Percentiles rank a stretch among this genome's conserved stretches.
Evolutionary conservation across 2,113 vertebrate genomes (phyloP).

Genomic region (Bungarus multicinctus): DNA sequence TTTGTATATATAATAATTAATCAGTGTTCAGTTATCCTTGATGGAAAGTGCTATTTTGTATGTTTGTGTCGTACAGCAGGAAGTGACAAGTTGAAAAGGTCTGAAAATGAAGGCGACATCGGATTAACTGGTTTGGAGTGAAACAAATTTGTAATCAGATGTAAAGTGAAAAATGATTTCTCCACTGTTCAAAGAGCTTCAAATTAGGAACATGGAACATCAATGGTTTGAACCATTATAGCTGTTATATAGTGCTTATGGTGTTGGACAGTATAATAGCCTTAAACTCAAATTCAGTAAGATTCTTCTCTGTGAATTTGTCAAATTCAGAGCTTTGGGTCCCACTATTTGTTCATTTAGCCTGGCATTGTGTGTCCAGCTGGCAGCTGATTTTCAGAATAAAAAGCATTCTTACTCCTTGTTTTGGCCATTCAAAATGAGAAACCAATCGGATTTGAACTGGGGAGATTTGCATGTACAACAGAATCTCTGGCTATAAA

Average conservation of each 20-base stretch:
- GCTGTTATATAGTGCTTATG: too few species aligned
- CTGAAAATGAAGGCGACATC: neutral
- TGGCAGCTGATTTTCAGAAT: too few species aligned
- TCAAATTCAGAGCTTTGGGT: neutral
- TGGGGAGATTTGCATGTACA: neutral
- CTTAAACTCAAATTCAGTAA: neutral
- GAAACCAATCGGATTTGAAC: too few species aligned
- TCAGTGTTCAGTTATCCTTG: neutral
- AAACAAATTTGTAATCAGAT: neutral
- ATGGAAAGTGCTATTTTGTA: neutral
- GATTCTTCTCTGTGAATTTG: neutral
- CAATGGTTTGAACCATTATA: neutral
- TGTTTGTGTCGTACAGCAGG: neutral
- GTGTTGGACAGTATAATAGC: too few species aligned
- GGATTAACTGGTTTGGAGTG: too few species aligned
- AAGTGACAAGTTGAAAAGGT: neutral
- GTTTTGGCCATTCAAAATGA: too few species aligned
- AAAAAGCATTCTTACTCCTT: too few species aligned
- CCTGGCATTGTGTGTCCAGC: too few species aligned
- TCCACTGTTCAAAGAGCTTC: neutral
- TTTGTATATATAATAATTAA: neutral
- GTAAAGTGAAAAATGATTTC: neutral
- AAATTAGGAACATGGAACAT: neutral
- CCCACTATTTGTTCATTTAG: neutral
- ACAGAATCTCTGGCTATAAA: neutral